Base-by-base conservation (phyloP, 2,113 vertebrate genomes). In the Pseudorhombus dupliciocellatus region DNA sequence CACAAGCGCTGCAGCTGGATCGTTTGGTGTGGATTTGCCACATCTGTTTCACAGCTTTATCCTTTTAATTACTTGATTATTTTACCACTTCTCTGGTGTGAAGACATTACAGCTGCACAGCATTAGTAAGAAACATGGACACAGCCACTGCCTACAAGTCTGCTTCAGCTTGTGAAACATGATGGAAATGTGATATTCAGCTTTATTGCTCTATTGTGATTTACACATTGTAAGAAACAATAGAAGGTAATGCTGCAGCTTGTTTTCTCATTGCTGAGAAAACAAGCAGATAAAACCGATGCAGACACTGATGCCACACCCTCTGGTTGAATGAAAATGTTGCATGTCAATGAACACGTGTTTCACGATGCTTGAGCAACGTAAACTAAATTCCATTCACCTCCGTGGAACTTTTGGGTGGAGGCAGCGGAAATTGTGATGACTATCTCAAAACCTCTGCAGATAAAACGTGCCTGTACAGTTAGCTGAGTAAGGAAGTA, bases 381-480 rank as follows among this genome's bases (percentile, higher is more conserved):
- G 28, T 22, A 25, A 50, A 64, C 70, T 28, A 51, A 58, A 44
- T 66, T 60, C n/a, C n/a, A 21, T 44, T 59, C 25, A 46, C 24
- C 16, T 54, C 24, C 1, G 5, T 25, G 46, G 11, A n/a, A 61
- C 2, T 53, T 4, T 46, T 21, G 48, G 20, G n/a, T 28, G 24
- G 42, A 48, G 52, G 57, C 28, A 37, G 25, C 52, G 25, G 24
- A 58, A 42, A 64, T 58, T 8, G 7, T 51, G 20, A 63, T 15
- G 16, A 55, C 30, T 22, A 30, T 57, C 24, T 70, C 8, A 21
- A 51, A 63, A 63, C 0, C n/a, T 9, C 24, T 25, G 53, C 66
- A 53, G 12, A 70, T 37, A 28, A 26, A 78, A 22, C 37, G 0
- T 1, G 53, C 15, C 22, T 52, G 21, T 53, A 31, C 30, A 34